Evolutionary conservation across 2,888 invertebrate species (phyloP).

Genomic region (Archips crataeganus): DNA sequence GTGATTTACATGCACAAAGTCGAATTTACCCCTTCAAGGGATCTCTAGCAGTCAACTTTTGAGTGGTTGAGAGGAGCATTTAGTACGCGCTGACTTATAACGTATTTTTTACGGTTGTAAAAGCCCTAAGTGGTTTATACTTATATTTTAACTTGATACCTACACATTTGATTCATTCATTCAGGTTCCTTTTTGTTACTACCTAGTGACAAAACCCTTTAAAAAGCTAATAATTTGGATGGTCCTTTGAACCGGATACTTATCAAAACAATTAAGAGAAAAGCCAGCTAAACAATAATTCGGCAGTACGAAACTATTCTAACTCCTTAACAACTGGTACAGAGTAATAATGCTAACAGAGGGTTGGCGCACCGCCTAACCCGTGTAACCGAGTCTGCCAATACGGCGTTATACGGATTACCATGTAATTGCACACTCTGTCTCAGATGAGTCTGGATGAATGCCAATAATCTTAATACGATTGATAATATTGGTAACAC

Average conservation of each 20-base stretch:
- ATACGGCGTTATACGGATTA: conserved; percentile 59
- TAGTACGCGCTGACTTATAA: too few relatives aligned
- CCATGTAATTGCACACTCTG: conserved; percentile 58
- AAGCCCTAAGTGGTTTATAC: too few relatives aligned
- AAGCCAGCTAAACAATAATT: conserved; percentile 4
- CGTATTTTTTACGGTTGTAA: too few relatives aligned
- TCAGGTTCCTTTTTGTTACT: too few relatives aligned
- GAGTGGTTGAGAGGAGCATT: too few relatives aligned
- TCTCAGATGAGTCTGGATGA: conserved; percentile 57
- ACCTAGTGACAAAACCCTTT: too few relatives aligned
- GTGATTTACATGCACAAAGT: too few relatives aligned
- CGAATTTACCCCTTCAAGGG: too few relatives aligned
- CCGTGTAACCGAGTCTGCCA: conserved; percentile 59
- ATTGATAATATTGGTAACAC: conserved; percentile 47
- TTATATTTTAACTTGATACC: too few relatives aligned
- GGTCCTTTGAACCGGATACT: background rate
- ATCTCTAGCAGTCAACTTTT: too few relatives aligned
- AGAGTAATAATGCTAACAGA: conserved; percentile 46
- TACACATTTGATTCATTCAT: too few relatives aligned
- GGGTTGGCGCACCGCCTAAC: conserved; percentile 64
- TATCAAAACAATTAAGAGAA: background rate
- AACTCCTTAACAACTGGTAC: conserved; percentile 24
- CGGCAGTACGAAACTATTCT: conserved; percentile 5
- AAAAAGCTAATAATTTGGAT: too few relatives aligned
- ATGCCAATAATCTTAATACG: conserved; percentile 54